Conservation (phyloP, 2,888 invertebrate genomes). For the Pseudococcus viburni region DNA sequence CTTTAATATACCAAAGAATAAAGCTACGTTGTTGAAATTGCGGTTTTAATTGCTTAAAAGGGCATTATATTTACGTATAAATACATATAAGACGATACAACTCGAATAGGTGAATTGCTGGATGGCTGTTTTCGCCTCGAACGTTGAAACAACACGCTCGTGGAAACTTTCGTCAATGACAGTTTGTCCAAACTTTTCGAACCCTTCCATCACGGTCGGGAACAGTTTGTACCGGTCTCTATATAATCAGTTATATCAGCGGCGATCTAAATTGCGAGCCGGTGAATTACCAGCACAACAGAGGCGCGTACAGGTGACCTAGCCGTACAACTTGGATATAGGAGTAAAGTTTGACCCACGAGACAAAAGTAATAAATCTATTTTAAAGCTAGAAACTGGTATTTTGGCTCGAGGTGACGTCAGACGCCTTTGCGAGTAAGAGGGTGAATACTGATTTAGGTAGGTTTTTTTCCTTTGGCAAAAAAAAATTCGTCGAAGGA, state of each 20-base stretch:
- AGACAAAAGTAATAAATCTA: conserved; percentile 54
- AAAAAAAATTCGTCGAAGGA: background rate
- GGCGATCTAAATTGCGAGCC: conserved; percentile 45
- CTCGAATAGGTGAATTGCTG: too few relatives aligned
- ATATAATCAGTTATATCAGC: conserved; percentile 51
- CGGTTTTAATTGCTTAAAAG: too few relatives aligned
- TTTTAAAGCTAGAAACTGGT: conserved; percentile 57
- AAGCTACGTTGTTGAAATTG: too few relatives aligned
- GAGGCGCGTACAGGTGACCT: conserved; percentile 14
- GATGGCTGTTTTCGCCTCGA: too few relatives aligned
- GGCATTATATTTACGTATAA: background rate
- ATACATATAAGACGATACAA: too few relatives aligned
- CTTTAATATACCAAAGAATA: too few relatives aligned
- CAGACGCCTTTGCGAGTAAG: background rate
- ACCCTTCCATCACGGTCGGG: conserved; percentile 42
- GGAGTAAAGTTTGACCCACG: conserved; percentile 54
- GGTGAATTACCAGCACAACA: background rate
- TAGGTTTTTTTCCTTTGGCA: background rate
- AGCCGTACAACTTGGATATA: conserved; percentile 12
- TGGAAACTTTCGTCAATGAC: conserved; percentile 29
- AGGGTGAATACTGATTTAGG: conserved; percentile 35
- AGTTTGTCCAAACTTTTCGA: conserved; percentile 50
- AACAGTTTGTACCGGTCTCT: conserved; percentile 47
- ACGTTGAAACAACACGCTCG: too few relatives aligned
- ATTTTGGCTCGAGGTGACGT: conserved; percentile 47